A percentile compares a stretch with the other conserved stretches of the same genome.
phyloP scores from a whole-genome alignment of 1,140 invertebrate species.

The Caenorhabditis elegans region DNA sequence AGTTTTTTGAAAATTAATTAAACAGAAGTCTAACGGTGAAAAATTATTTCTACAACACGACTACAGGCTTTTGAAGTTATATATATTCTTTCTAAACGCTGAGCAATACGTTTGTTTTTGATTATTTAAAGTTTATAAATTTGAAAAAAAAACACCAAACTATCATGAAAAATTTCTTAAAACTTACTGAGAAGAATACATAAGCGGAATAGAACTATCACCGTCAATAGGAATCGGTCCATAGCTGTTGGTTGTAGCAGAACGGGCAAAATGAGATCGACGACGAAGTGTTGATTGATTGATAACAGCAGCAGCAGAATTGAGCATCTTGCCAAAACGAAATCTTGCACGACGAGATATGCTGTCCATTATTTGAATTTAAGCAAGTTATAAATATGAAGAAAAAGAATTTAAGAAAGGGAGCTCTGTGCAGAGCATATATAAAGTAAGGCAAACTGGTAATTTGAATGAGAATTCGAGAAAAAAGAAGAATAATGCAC shows the following conservation, averaged over 20 bases:
- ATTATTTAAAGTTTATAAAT: no score
- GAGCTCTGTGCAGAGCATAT: no score
- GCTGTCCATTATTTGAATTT: background rate
- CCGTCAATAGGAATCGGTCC: conserved; percentile 3
- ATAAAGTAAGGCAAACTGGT: background rate
- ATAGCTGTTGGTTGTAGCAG: conserved; percentile 9
- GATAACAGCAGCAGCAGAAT: conserved; percentile 1
- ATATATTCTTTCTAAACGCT: no score
- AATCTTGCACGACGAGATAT: background rate
- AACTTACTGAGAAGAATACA: background rate
- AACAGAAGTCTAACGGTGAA: no score
- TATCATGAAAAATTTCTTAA: no score
- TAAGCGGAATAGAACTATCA: background rate
- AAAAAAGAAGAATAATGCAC: background rate
- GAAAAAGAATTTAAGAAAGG: background rate
- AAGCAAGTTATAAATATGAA: background rate
- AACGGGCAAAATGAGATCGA: background rate
- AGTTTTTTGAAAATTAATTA: no score
- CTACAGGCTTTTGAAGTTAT: no score
- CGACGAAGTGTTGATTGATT: background rate
- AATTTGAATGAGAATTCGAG: background rate
- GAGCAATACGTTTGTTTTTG: no score
- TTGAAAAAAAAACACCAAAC: no score
- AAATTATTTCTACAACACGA: no score
- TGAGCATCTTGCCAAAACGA: background rate